Conservation (phyloP, 2,888 invertebrate species). For the Chouioia cunea region DNA sequence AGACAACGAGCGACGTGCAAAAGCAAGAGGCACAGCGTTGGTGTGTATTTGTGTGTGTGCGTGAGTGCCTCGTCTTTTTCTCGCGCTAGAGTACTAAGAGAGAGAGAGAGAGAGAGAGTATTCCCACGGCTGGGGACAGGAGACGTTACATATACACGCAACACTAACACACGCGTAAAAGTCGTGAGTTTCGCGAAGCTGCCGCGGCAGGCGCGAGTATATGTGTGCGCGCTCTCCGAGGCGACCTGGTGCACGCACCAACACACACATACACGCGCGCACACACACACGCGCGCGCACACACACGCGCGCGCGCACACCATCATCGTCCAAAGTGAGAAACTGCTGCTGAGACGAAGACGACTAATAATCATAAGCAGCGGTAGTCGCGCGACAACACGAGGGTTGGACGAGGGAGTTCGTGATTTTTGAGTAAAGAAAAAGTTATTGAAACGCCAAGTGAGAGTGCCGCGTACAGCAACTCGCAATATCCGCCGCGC, state of each 20-base stretch:
- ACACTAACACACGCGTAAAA: conserved; percentile 11
- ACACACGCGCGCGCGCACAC: conserved; percentile 12
- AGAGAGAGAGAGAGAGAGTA: conserved; percentile 3
- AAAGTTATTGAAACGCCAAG: too few relatives aligned
- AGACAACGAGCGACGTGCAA: conserved; percentile 10
- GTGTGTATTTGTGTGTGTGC: too few relatives aligned
- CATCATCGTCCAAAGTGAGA: conserved; percentile 15
- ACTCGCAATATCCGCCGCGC: neutral
- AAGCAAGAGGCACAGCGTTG: too few relatives aligned
- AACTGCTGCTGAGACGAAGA: conserved; percentile 5
- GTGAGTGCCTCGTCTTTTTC: conserved; percentile 14
- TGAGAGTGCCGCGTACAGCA: too few relatives aligned
- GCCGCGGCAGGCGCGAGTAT: too few relatives aligned
- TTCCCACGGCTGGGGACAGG: conserved; percentile 36
- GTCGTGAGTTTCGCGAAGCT: neutral
- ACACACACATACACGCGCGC: neutral
- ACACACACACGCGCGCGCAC: neutral
- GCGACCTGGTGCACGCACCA: conserved; percentile 21
- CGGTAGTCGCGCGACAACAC: neutral
- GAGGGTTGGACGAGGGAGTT: too few relatives aligned
- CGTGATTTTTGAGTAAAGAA: too few relatives aligned
- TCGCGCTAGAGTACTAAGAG: neutral
- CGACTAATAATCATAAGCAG: neutral
- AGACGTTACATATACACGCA: conserved; percentile 5
- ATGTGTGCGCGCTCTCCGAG: conserved; percentile 4